Evolutionary conservation across 1,140 invertebrate genomes (phyloP).

Genomic region (Drosophila insularis): DNA sequence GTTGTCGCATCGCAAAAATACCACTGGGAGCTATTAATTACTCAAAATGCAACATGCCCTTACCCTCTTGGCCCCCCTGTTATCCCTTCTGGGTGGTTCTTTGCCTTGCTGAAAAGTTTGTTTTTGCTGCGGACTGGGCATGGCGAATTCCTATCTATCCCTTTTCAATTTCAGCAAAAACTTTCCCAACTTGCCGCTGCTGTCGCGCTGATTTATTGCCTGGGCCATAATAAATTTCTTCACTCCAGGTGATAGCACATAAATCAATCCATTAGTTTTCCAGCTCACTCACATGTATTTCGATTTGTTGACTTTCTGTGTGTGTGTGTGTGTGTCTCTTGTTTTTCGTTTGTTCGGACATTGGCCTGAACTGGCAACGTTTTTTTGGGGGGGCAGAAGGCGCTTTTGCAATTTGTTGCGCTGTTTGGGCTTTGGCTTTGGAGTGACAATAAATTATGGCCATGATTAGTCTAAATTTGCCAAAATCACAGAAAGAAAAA

Average conservation of each 20-base stretch:
- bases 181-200: slow-evolving; percentile 42
- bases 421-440: slow-evolving; percentile 51
- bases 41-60: slow-evolving; percentile 51
- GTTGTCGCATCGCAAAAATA: slow-evolving; percentile 57
- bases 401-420: slow-evolving; percentile 52
- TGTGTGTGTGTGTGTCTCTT: slow-evolving; percentile 38
- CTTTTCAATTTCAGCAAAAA: slow-evolving; percentile 66
- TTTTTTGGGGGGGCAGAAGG: background rate
- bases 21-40: slow-evolving; percentile 78
- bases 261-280: slow-evolving; percentile 80
- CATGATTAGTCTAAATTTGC: slow-evolving; percentile 79
- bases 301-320: slow-evolving; percentile 67
- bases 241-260: slow-evolving; percentile 75
- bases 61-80: background rate
- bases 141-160: slow-evolving; percentile 63
- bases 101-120: background rate
- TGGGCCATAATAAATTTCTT: slow-evolving; percentile 71
- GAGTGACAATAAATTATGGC: slow-evolving; percentile 78
- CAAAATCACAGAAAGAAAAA: slow-evolving; percentile 31
- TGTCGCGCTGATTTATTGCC: slow-evolving; percentile 72
- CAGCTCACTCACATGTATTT: slow-evolving; percentile 69
- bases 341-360: slow-evolving; percentile 35
- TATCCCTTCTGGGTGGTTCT: background rate
- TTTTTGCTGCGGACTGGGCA: slow-evolving; percentile 4
- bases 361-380: slow-evolving; percentile 14